Evolutionary conservation across 2,888 invertebrate genomes (phyloP), one percentile per base, ranked within the genome.

Genomic region (Zonitis immaculata): DNA sequence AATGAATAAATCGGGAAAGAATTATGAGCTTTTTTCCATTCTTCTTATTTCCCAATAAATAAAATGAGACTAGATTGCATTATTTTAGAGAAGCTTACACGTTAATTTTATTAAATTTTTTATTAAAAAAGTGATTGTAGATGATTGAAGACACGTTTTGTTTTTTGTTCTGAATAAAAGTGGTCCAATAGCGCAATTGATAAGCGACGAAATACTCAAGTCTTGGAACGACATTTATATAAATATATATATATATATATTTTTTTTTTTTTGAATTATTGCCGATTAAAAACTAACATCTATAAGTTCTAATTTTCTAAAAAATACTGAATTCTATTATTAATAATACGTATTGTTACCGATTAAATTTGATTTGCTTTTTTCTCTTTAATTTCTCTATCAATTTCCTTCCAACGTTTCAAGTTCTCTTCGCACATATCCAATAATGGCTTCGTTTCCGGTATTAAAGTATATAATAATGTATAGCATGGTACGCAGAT

Each of bases 401-500:
- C 73, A 45, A 78, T 77, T 47, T 78, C 76, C 62, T 80, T 77
- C 86, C 86, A 87, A 57, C 77, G 77, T 50, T 76, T 74, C 58
- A 86, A 75, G 77, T 91, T 82, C 61, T 80, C 71, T 66, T 77
- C 66, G 72, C 88, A 84, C 77, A 87, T 88, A 7, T 82, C 79
- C 46, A 87, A 76, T 76, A 92, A 79, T 0, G 86, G 85, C 62
- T 81, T 78, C 0, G 89, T 87, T 61, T 81, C 80, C 0, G 91
- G 91, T 44, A 92, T 77, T 18, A 92, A 77, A 54, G 78, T 76
- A 46, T 80, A 74, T 44, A 92, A 76, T 46, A 89, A 76, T 14
- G 80, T 80, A 70, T 91, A 92, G 73, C 91, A 91, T 0, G 91
- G 90, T 39, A 90, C 76, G 72, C 91, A 91, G 57, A 92, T 91